Base-by-base conservation (phyloP, 2,797 vertebrate genomes). In the Labeo calbasu region DNA sequence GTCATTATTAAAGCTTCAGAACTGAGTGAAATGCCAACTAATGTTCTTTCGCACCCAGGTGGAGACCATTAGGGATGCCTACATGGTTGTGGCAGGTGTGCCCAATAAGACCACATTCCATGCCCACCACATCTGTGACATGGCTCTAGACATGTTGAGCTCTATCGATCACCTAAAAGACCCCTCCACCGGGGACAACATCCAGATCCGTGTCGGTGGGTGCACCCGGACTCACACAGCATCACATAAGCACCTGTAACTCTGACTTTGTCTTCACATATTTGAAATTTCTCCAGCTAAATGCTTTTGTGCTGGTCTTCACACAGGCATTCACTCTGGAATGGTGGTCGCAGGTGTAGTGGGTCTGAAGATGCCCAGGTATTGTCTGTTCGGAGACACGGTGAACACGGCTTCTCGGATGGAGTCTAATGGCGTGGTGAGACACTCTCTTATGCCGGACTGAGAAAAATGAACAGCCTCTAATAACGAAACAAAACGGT, bases 61-160 rank as follows among this genome's bases (percentile, higher is more conserved):
- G 85, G 94, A 96, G 88, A 95, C 94, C 1, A 92, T 95, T 36
- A 91, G 94, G 19, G 94, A 95, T 2, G 94, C 93, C 70, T 95
- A 94, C 91, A 95, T 96, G 94, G 94, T 96, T 84, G 95, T 95
- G 85, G 94, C 94, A 0, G 94, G 94, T 1, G 94, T 94, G 1
- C 93, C 95, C 85, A 96, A 95, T 87, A 95, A 95, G 85, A 95
- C 94, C 83, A 95, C 94, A 12, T 95, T 95, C 68, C 94, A 96
- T 14, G 93, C 94, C 4, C 93, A 95, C 81, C 92, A 95, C 83
- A 95, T 94, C 89, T 95, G 94, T 12, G 94, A 95, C 90, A 91
- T 95, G 94, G 94, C 93, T 6, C 88, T 94, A 81, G 94, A 95
- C 88, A 95, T 95, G 94, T 85, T 95, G 85, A 95, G 94, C 89